Evolutionary conservation across 2,888 invertebrate species (phyloP).

Genomic region (Rhingia rostrata): DNA sequence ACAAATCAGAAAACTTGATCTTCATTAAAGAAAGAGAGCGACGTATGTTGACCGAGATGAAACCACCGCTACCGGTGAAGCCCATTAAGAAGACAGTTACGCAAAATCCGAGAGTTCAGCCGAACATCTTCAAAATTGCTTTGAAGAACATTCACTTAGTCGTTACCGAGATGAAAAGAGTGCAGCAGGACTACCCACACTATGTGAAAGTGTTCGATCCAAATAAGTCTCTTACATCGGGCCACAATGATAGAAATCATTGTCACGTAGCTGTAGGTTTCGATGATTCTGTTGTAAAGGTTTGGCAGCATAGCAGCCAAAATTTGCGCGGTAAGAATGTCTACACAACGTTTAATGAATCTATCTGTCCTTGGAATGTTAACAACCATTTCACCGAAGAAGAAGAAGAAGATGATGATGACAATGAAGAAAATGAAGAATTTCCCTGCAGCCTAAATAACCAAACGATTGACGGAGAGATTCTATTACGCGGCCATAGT

Average conservation of each 20-base stretch:
- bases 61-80: conserved; percentile 37
- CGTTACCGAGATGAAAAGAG: conserved; percentile 53
- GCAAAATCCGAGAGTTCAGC: conserved; percentile 55
- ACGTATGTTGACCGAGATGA: conserved; percentile 50
- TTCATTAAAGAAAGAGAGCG: conserved; percentile 57
- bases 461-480: conserved; percentile 84
- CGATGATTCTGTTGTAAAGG: conserved; percentile 80
- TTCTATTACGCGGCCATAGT: conserved; percentile 88
- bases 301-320: conserved; percentile 82
- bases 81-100: conserved; percentile 30
- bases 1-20: conserved; percentile 69
- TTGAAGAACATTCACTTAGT: conserved; percentile 52
- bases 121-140: conserved; percentile 58
- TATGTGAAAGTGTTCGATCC: conserved; percentile 74
- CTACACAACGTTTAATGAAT: conserved; percentile 77
- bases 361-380: conserved; percentile 80
- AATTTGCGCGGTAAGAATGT: conserved; percentile 79
- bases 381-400: conserved; percentile 77
- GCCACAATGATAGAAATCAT: conserved; percentile 79
- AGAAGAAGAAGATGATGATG: conserved; percentile 76
- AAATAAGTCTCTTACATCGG: conserved; percentile 77
- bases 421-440: conserved; percentile 72
- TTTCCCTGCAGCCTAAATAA: conserved; percentile 79
- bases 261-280: conserved; percentile 82
- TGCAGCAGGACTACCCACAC: conserved; percentile 62